Evolutionary conservation across 1,140 invertebrate genomes (phyloP), one percentile per base, ranked within the genome.

Genomic region (Drosophila mauritiana): DNA sequence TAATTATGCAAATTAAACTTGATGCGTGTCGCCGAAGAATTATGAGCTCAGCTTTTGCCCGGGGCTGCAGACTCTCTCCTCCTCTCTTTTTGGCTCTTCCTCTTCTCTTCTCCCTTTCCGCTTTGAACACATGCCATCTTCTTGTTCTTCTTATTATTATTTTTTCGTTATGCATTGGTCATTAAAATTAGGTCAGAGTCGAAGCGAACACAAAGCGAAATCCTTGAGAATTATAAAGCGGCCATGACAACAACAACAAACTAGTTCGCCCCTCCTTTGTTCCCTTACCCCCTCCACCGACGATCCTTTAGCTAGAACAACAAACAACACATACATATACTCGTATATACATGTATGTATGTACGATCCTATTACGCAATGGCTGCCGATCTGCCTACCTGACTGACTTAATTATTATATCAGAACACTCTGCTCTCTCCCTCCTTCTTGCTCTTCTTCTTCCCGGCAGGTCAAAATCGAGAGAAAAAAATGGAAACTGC

Each of bases 1-100:
- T 86, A 86, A 86, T 86, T 86, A 86, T 80, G 67, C 80, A 83
- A 86, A 86, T 88, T 89, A 63, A 77, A 86, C 62, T 79, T 88
- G 83, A 88, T 86, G 79, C 83, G 84, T 82, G 83, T 88, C 79
- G 70, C 59, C 69, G 68, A 85, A 73, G 75, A 89, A 83, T 73
- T 88, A 88, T 86, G 64, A 49, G 52, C 62, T 46, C 52, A 68
- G 74, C 78, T 68, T 64, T 43, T 11, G 31, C 75, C 15, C 51
- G 17, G 64, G 68, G 64, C 40, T 22, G 22, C 37, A 43, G 65
- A 46, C 46, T 61, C 48, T 67, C 42, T 39, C 34, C 15, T 10
- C 15, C 11, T n/a, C 61, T 39, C 42, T 34, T 63, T 11, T 45
- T 36, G 25, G 15, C 17, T 13, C 36, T 11, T 37, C 36, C 36